phyloP scores from a whole-genome alignment of 2,888 invertebrate species.

The Eupithecia pulchellata region DNA sequence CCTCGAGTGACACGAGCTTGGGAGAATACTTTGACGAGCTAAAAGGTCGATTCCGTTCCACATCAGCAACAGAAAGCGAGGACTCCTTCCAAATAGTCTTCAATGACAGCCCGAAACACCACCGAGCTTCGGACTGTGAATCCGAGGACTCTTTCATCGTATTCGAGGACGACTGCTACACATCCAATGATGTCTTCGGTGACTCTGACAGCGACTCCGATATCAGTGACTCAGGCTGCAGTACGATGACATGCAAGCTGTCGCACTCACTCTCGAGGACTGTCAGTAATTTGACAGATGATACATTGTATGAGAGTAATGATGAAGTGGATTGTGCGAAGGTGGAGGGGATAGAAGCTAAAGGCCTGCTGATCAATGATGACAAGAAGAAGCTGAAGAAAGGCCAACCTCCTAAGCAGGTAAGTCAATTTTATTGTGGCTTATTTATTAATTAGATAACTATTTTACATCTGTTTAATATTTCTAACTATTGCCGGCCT shows the following conservation, averaged over 20 bases:
- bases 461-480: neutral
- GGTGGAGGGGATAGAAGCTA: constrained; percentile 30
- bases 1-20: constrained; percentile 24
- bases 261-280: constrained; percentile 66
- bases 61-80: constrained; percentile 65
- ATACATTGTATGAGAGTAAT: constrained; percentile 67
- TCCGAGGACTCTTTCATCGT: constrained; percentile 86
- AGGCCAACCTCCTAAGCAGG: constrained; percentile 64
- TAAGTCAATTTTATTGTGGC: constrained; percentile 50
- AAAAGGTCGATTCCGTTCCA: constrained; percentile 66
- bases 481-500: too few relatives aligned
- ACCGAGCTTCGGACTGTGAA: constrained; percentile 79
- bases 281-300: constrained; percentile 71
- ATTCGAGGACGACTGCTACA: constrained; percentile 79
- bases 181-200: constrained; percentile 73
- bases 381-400: constrained; percentile 60
- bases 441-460: neutral
- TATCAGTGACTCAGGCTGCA: constrained; percentile 64
- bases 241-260: constrained; percentile 53
- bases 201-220: constrained; percentile 50
- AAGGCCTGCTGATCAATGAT: constrained; percentile 64
- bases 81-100: constrained; percentile 82
- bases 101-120: constrained; percentile 58
- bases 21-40: constrained; percentile 72
- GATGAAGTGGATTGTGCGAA: constrained; percentile 73